Conservation (phyloP, 2,797 vertebrate species). For the Silurus lanzhouensis region DNA sequence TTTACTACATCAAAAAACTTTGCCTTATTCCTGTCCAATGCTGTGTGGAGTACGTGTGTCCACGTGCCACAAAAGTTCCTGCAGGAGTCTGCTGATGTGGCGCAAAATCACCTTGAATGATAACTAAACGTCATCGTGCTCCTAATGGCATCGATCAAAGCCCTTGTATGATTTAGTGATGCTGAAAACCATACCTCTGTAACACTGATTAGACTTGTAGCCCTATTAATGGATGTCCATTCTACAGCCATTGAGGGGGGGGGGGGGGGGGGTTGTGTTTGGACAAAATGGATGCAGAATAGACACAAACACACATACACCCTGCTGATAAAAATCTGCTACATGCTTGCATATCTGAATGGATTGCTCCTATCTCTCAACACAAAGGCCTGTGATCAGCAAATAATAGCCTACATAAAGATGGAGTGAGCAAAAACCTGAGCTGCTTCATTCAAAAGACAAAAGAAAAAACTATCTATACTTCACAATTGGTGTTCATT, state of each 20-base stretch:
- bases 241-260: not conserved
- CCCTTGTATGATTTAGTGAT: not conserved
- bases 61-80: slow-evolving; percentile 20
- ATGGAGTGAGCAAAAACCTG: slow-evolving; percentile 16
- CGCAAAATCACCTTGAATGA: slow-evolving; percentile 15
- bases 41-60: not conserved
- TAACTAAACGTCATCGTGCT: not conserved
- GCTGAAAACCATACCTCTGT: slow-evolving; percentile 7
- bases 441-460: slow-evolving; percentile 8
- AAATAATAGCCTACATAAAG: slow-evolving; percentile 23
- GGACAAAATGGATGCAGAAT: not conserved
- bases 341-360: slow-evolving; percentile 29
- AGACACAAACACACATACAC: slow-evolving; percentile 18
- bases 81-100: not conserved
- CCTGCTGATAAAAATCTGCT: slow-evolving; percentile 52
- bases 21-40: not conserved
- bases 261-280: no score
- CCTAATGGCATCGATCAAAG: not conserved
- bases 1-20: not conserved
- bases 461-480: not conserved
- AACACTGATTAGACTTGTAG: slow-evolving; percentile 34
- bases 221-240: slow-evolving; percentile 41
- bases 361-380: slow-evolving; percentile 25
- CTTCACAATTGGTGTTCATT: not conserved
- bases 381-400: slow-evolving; percentile 44